These are phyloP conservation scores for Eupithecia abbreviata DNA, from an alignment of 2,888 invertebrate genomes.

Conservation along the genomic window DNA sequence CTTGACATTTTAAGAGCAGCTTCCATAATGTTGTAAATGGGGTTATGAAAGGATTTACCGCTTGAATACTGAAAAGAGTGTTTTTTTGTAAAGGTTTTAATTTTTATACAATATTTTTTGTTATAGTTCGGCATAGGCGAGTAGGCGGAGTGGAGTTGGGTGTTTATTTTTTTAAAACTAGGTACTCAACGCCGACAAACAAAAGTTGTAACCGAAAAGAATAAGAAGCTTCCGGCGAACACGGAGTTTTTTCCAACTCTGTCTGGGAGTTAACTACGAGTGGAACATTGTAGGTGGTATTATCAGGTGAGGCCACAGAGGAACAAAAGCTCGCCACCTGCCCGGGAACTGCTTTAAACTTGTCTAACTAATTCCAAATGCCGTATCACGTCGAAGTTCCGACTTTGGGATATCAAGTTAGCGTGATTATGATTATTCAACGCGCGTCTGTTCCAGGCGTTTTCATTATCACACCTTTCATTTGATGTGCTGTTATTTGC, in stretches of 20 bases:
- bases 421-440: conserved; percentile 57
- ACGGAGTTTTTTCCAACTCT: conserved; percentile 12
- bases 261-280: conserved; percentile 44
- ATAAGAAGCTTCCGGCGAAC: not conserved
- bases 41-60: conserved; percentile 7
- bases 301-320: conserved; percentile 61
- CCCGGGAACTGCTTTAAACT: conserved; percentile 62
- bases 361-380: conserved; percentile 62
- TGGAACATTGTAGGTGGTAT: conserved; percentile 63
- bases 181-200: not conserved
- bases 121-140: not conserved
- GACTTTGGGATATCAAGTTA: conserved; percentile 59
- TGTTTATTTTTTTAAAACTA: not conserved
- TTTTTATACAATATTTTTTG: not conserved
- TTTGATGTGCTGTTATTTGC: conserved; percentile 36
- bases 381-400: conserved; percentile 61
- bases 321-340: conserved; percentile 66
- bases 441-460: conserved; percentile 49
- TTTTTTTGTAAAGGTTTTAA: not conserved
- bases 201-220: not conserved
- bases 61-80: not conserved
- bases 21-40: conserved; percentile 4
- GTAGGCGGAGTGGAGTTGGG: not conserved
- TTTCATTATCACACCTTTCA: conserved; percentile 48
- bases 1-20: conserved; percentile 13